These are phyloP conservation scores for Amphiprion percula DNA, from an alignment of 2,113 vertebrate genomes.

Conservation along the genomic window DNA sequence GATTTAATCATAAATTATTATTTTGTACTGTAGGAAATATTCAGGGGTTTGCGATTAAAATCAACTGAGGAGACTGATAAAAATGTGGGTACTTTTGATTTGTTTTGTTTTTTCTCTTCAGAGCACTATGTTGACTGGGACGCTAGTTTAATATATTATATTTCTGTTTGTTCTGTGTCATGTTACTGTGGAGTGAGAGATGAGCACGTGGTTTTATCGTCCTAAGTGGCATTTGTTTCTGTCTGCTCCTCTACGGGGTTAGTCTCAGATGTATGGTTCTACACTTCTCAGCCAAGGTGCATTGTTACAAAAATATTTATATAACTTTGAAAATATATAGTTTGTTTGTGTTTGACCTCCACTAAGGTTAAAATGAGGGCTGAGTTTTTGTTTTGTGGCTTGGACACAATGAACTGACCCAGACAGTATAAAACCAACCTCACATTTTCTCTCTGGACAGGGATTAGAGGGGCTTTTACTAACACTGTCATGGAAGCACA, in stretches of 20 bases:
- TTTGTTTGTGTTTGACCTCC: conserved; percentile 12
- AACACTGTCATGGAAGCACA: conserved; percentile 55
- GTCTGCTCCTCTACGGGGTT: conserved; percentile 12
- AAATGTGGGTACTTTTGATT: conserved; percentile 56
- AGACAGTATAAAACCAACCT: conserved; percentile 11
- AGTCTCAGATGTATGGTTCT: conserved; percentile 10
- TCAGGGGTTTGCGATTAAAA: conserved; percentile 68
- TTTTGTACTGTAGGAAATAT: conserved; percentile 71
- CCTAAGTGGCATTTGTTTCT: conserved; percentile 59
- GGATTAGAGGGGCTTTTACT: conserved; percentile 54
- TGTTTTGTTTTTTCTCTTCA: conserved; percentile 28
- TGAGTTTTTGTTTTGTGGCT: conserved; percentile 35
- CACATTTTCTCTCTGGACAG: conserved; percentile 34
- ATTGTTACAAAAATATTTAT: neutral
- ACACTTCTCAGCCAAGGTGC: conserved; percentile 17
- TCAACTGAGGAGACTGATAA: conserved; percentile 40
- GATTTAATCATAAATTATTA: conserved; percentile 81
- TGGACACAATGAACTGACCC: conserved; percentile 18
- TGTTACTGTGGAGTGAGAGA: conserved; percentile 39
- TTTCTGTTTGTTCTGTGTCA: conserved; percentile 46
- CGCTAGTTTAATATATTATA: conserved; percentile 40
- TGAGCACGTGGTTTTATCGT: conserved; percentile 29
- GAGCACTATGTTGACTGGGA: conserved; percentile 15
- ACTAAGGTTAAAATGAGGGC: conserved; percentile 19
- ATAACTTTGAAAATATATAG: conserved; percentile 8